These are phyloP conservation scores for Cynodonichthys magdalenae DNA, from an alignment of 2,797 vertebrate genomes.

Conservation along the genomic window DNA sequence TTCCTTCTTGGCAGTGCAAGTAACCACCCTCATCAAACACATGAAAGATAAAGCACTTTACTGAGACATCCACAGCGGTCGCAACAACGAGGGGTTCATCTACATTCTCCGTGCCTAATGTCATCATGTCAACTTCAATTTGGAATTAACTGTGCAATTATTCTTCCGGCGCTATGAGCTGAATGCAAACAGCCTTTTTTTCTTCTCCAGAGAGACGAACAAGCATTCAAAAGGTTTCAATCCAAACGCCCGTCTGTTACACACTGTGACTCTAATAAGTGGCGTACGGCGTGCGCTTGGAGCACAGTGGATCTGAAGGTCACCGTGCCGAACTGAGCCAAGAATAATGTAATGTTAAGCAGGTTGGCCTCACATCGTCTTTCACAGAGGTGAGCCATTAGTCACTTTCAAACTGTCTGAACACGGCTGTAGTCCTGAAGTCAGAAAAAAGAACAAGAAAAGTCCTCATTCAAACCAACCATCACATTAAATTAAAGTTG, in stretches of 20 bases:
- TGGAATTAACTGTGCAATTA: constrained; percentile 62
- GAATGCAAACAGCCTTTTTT: constrained; percentile 52
- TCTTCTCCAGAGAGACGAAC: constrained; percentile 33
- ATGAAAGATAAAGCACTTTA: constrained; percentile 80
- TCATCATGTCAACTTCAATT: constrained; percentile 61
- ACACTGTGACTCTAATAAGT: constrained; percentile 31
- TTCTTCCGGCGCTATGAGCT: constrained; percentile 42
- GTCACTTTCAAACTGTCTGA: constrained; percentile 48
- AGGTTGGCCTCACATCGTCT: constrained; percentile 51
- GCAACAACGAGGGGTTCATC: constrained; percentile 64
- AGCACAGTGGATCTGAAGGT: constrained; percentile 51
- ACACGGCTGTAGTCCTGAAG: constrained; percentile 56
- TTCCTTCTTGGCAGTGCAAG: constrained; percentile 76
- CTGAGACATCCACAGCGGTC: constrained; percentile 79
- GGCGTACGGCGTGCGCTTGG: constrained; percentile 42
- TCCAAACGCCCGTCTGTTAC: constrained; percentile 29
- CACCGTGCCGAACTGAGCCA: constrained; percentile 46
- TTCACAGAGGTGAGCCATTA: constrained; percentile 61
- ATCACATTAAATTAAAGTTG: constrained; percentile 75
- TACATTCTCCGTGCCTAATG: constrained; percentile 73
- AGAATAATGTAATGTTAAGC: constrained; percentile 26
- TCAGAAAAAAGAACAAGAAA: constrained; percentile 65
- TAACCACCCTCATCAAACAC: constrained; percentile 60
- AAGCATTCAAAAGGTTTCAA: constrained; percentile 42
- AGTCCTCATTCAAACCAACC: constrained; percentile 75